A percentile compares a stretch with the other conserved stretches of the same genome.
Conservation (phyloP, 2,113 vertebrate genomes). For the Cyprinodon brontotheroides region DNA sequence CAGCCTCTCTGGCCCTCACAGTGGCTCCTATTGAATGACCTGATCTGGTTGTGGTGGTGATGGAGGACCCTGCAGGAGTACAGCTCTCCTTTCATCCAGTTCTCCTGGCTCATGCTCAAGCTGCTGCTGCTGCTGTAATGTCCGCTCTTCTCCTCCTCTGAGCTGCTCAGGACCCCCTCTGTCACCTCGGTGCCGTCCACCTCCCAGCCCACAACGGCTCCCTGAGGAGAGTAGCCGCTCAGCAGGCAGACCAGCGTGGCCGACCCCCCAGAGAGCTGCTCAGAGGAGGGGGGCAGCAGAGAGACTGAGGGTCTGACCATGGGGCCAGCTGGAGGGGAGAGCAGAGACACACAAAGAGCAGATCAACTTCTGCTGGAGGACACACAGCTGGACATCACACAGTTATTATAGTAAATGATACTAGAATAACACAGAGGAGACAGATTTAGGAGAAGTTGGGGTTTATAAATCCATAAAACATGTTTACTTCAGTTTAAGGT, state of each 20-base stretch:
- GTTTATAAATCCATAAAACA: no score
- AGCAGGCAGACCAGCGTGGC: conserved; percentile 41
- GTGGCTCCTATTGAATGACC: conserved; percentile 41
- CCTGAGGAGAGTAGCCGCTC: conserved; percentile 49
- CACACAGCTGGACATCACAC: neutral
- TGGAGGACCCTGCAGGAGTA: conserved; percentile 53
- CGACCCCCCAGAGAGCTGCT: conserved; percentile 33
- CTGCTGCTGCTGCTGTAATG: conserved; percentile 50
- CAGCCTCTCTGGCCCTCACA: conserved; percentile 32
- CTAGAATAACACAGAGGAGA: neutral
- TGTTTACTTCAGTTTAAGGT: no score
- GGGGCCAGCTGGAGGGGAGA: conserved; percentile 36
- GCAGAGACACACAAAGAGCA: conserved; percentile 15
- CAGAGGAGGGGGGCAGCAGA: conserved; percentile 44
- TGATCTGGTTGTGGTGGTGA: conserved; percentile 14
- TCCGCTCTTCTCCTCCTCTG: conserved; percentile 50
- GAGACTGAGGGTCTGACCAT: conserved; percentile 38
- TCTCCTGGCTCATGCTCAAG: conserved; percentile 42
- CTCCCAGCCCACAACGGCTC: conserved; percentile 44
- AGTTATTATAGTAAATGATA: neutral
- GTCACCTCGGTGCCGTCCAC: conserved; percentile 39
- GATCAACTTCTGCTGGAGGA: neutral
- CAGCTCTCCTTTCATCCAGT: conserved; percentile 42
- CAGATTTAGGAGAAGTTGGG: no score
- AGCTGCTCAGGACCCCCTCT: conserved; percentile 48